Conservation (phyloP, 2,797 vertebrate species). For the Sebastes taczanowskii region DNA sequence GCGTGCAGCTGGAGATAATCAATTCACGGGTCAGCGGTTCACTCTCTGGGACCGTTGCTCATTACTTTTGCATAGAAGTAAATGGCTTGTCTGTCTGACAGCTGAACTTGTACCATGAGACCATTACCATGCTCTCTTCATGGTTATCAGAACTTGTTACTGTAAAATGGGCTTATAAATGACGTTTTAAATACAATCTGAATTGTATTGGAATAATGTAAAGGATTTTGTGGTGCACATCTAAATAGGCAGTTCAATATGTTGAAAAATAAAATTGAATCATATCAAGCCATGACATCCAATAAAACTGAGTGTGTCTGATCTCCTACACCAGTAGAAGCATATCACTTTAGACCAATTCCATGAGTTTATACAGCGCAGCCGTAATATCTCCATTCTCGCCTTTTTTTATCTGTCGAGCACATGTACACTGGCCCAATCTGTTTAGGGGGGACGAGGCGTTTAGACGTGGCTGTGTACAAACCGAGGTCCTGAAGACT, state of each 20-base stretch:
- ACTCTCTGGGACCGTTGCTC: constrained; percentile 35
- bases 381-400: constrained; percentile 57
- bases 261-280: constrained; percentile 61
- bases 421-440: constrained; percentile 60
- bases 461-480: constrained; percentile 58
- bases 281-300: constrained; percentile 71
- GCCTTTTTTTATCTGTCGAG: constrained; percentile 65
- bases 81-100: constrained; percentile 49
- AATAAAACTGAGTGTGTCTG: constrained; percentile 57
- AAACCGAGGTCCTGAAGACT: constrained; percentile 65
- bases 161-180: constrained; percentile 14
- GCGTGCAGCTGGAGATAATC: constrained; percentile 65
- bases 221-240: constrained; percentile 45
- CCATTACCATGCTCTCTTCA: constrained; percentile 19
- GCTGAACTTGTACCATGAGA: constrained; percentile 33
- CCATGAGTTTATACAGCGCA: constrained; percentile 45
- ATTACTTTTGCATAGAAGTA: constrained; percentile 55
- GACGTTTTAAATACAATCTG: constrained; percentile 26
- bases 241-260: constrained; percentile 34
- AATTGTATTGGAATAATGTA: constrained; percentile 38
- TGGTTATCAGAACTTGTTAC: constrained; percentile 40
- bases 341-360: constrained; percentile 54
- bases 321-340: constrained; percentile 49
- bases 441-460: constrained; percentile 55
- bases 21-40: constrained; percentile 60